These are phyloP conservation scores for Coturnix japonica DNA, from an alignment of 2,113 vertebrate genomes.

Conservation along the genomic window DNA sequence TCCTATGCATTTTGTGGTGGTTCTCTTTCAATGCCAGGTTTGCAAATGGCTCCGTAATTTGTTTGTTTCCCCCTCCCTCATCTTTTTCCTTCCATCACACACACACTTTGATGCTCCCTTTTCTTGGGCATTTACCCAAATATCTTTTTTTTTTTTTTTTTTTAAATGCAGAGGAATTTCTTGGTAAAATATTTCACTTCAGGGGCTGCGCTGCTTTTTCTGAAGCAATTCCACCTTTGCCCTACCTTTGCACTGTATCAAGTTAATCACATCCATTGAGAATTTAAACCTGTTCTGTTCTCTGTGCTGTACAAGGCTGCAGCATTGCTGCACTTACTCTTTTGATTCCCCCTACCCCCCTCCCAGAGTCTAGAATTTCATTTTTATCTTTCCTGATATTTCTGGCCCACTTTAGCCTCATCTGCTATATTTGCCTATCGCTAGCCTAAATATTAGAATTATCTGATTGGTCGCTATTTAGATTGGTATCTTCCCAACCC, in stretches of 20 bases:
- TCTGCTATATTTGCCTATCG: slow-evolving; percentile 40
- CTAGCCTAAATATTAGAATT: slow-evolving; percentile 51
- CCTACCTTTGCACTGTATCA: slow-evolving; percentile 28
- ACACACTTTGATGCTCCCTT: not conserved
- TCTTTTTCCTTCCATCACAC: not conserved
- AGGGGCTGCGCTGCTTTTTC: slow-evolving; percentile 12
- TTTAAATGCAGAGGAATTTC: not conserved
- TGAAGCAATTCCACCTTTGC: slow-evolving; percentile 61
- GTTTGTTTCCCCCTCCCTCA: fast-evolving
- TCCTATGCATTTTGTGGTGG: not conserved
- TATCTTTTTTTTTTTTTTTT: not conserved
- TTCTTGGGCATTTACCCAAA: not conserved
- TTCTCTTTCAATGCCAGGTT: not conserved
- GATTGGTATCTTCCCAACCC: slow-evolving; percentile 7
- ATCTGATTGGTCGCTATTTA: slow-evolving; percentile 29
- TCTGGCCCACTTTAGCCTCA: slow-evolving; percentile 46
- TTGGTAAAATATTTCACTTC: slow-evolving; percentile 30
- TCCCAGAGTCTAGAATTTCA: slow-evolving; percentile 1
- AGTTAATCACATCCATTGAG: slow-evolving; percentile 59
- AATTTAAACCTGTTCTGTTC: slow-evolving; percentile 49
- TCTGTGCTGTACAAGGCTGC: slow-evolving; percentile 42
- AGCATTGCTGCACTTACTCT: slow-evolving; percentile 38
- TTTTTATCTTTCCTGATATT: slow-evolving; percentile 34
- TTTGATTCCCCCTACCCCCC: not conserved
- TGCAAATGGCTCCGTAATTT: not conserved